Evolutionary conservation across 1,140 invertebrate genomes (phyloP).

Genomic region (Meloidogyne hapla): DNA sequence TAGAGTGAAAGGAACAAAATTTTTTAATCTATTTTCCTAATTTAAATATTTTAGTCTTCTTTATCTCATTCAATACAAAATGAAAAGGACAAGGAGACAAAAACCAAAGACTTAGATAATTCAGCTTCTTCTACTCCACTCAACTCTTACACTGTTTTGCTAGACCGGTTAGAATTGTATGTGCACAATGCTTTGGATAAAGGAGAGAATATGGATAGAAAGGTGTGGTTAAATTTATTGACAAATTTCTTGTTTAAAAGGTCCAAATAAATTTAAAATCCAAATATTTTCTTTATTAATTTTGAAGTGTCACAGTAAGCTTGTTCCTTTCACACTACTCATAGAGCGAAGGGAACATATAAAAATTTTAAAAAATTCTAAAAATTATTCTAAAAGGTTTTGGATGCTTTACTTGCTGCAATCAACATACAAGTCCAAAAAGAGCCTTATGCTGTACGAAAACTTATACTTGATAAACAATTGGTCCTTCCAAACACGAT

Average conservation of each 20-base stretch:
- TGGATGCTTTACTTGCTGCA: constrained; percentile 58
- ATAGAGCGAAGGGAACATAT: too few species aligned
- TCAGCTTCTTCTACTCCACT: constrained; percentile 23
- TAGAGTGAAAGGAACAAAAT: too few species aligned
- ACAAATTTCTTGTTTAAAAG: too few species aligned
- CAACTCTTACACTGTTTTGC: constrained; percentile 43
- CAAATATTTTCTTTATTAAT: too few species aligned
- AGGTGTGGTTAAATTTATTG: too few species aligned
- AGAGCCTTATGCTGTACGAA: constrained; percentile 54
- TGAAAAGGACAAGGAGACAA: constrained; percentile 9
- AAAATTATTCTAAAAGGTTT: constrained; percentile 30
- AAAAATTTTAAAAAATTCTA: not conserved
- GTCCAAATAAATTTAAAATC: too few species aligned
- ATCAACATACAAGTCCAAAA: constrained; percentile 62
- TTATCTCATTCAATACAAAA: constrained; percentile 13
- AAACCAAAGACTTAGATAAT: constrained; percentile 20
- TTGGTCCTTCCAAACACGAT: constrained; percentile 63
- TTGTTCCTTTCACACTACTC: too few species aligned
- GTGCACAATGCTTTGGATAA: constrained; percentile 45
- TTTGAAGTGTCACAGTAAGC: too few species aligned
- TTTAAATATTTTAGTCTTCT: constrained; percentile 2
- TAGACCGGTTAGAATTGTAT: constrained; percentile 57
- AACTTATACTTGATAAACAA: constrained; percentile 63
- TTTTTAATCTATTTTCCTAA: too few species aligned
- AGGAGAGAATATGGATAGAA: constrained; percentile 52